A percentile compares a stretch with the other conserved stretches of the same genome.
Evolutionary conservation across 2,888 invertebrate genomes (phyloP).

Genomic region (Coecobrya sp.): DNA sequence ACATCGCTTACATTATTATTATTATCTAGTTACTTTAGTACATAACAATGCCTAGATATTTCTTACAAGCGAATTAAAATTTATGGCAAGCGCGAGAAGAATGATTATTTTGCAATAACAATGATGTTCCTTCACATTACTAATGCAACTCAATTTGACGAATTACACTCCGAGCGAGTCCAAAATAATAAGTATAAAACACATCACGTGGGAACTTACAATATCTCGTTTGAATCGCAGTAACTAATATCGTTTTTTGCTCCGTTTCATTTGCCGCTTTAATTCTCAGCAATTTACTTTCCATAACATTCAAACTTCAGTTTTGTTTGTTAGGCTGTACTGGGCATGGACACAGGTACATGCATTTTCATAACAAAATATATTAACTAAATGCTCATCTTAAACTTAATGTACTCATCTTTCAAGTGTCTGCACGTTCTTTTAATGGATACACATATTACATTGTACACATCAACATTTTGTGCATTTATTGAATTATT

Average conservation of each 20-base stretch:
- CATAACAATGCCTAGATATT: constrained; percentile 12
- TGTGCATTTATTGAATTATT: constrained; percentile 21
- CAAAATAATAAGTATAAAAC: constrained; percentile 57
- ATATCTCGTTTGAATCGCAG: constrained; percentile 32
- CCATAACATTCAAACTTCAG: not conserved
- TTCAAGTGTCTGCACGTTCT: not conserved
- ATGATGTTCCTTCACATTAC: constrained; percentile 5
- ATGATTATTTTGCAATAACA: constrained; percentile 57
- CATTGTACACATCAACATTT: not conserved
- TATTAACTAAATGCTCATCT: not conserved
- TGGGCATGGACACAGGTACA: constrained; percentile 5
- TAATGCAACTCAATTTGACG: constrained; percentile 60
- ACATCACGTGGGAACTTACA: constrained; percentile 70
- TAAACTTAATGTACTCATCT: not conserved
- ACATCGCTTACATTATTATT: not conserved
- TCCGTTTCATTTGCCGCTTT: constrained; percentile 69
- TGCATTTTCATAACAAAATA: not conserved
- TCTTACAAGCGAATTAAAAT: not conserved
- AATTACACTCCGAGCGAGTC: constrained; percentile 50
- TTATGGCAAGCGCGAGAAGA: not conserved
- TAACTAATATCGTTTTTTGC: constrained; percentile 54
- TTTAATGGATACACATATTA: not conserved
- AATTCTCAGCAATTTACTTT: constrained; percentile 51
- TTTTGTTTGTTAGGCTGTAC: not conserved
- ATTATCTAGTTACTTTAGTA: no score